Evolutionary conservation across 2,888 invertebrate species (phyloP).

Genomic region (Acrocera orbiculus): DNA sequence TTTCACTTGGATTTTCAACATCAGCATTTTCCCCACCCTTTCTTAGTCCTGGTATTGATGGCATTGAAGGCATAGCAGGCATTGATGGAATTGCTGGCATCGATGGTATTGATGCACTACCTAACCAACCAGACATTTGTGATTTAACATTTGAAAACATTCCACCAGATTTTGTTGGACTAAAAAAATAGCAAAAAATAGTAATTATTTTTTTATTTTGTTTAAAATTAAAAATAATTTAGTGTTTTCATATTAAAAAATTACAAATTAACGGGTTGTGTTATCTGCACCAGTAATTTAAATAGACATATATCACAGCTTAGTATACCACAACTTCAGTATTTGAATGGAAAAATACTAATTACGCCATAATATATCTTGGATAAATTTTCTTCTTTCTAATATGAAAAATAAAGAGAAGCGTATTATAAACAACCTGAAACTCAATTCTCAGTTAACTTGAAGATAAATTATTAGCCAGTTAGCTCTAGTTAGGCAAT

Average conservation of each 20-base stretch:
- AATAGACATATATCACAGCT: too few species aligned
- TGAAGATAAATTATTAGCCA: too few species aligned
- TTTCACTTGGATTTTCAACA: slow-evolving; percentile 32
- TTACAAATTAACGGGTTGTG: too few species aligned
- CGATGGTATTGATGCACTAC: slow-evolving; percentile 34
- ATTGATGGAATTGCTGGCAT: slow-evolving; percentile 32
- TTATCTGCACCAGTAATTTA: too few species aligned
- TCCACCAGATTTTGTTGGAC: slow-evolving; percentile 60
- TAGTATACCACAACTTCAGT: not conserved
- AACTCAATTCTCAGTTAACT: too few species aligned
- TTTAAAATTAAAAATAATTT: too few species aligned
- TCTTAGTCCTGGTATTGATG: slow-evolving; percentile 49
- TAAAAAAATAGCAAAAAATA: slow-evolving; percentile 23
- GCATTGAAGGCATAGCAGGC: slow-evolving; percentile 28
- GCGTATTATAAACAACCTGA: not conserved
- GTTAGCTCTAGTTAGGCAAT: too few species aligned
- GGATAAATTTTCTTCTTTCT: not conserved
- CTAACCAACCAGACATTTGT: slow-evolving; percentile 72
- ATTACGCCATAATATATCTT: not conserved
- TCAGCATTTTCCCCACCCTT: slow-evolving; percentile 42
- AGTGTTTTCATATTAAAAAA: too few species aligned
- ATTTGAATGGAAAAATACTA: not conserved
- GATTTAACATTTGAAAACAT: slow-evolving; percentile 75
- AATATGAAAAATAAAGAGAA: not conserved
- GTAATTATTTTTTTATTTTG: not conserved